Evolutionary conservation across 1,140 invertebrate species (phyloP).

Genomic region (Euura lappo): DNA sequence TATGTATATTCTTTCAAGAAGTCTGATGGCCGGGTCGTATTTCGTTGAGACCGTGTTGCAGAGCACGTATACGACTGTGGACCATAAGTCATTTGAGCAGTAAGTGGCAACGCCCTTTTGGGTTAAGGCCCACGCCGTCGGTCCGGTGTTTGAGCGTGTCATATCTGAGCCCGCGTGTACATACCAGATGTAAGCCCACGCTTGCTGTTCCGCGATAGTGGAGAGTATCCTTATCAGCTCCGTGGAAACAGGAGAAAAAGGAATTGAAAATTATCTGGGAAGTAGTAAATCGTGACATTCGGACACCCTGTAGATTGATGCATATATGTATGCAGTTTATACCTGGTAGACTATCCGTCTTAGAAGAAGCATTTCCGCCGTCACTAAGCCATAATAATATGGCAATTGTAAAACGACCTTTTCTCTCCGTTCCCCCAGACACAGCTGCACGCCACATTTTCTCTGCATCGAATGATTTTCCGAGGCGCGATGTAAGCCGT

Average conservation of each 20-base stretch:
- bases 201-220: no score
- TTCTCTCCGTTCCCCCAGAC: not conserved
- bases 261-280: no score
- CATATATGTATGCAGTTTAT: not conserved
- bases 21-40: not conserved
- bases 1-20: conserved; percentile 1
- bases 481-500: not conserved
- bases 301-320: not conserved
- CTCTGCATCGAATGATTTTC: not conserved
- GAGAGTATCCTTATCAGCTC: no score
- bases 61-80: not conserved
- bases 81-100: not conserved
- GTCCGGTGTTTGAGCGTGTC: not conserved
- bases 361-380: not conserved
- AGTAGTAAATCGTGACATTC: not conserved
- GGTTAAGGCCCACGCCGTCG: not conserved
- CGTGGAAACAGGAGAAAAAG: no score
- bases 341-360: not conserved
- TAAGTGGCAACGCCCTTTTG: not conserved
- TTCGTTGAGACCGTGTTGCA: not conserved
- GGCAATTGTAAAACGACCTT: conserved; percentile 3
- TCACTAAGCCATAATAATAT: not conserved
- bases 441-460: conserved; percentile 1
- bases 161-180: no score
- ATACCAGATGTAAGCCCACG: no score